These are phyloP conservation scores for Metalampra italica DNA, from an alignment of 2,888 invertebrate genomes.

Conservation along the genomic window DNA sequence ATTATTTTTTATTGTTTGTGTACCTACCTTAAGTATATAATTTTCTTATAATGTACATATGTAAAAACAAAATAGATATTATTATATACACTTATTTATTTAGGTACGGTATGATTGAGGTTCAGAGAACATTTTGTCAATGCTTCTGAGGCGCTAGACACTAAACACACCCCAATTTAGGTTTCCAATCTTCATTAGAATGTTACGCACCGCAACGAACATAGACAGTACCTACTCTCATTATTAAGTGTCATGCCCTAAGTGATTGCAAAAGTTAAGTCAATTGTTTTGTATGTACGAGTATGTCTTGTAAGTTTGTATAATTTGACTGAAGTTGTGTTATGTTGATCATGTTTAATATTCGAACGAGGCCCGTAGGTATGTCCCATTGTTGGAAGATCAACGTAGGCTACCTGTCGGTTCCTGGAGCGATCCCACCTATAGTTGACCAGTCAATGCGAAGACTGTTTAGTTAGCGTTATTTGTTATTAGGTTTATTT, in stretches of 20 bases:
- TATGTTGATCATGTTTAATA: conserved; percentile 13
- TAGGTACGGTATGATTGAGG: conserved; percentile 61
- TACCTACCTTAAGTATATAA: conserved; percentile 59
- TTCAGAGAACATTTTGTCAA: conserved; percentile 51
- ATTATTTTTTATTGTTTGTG: conserved; percentile 61
- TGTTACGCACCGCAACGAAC: no score
- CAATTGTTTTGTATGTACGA: conserved; percentile 44
- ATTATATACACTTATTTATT: conserved; percentile 68
- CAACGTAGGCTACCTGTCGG: conserved; percentile 32
- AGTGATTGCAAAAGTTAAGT: conserved; percentile 40
- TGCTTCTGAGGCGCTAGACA: conserved; percentile 47
- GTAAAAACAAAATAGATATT: conserved; percentile 73
- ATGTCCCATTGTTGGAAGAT: conserved; percentile 11
- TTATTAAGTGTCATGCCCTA: conserved; percentile 28
- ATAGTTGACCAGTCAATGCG: conserved; percentile 66
- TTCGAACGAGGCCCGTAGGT: conserved; percentile 16
- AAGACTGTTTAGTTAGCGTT: conserved; percentile 73
- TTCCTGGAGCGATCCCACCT: conserved; percentile 69
- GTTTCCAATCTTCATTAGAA: not conserved
- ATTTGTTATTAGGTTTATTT: conserved; percentile 67
- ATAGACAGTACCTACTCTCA: no score
- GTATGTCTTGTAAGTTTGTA: conserved; percentile 13
- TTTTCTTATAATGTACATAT: conserved; percentile 67
- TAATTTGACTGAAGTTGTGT: conserved; percentile 12
- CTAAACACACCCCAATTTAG: conserved; percentile 16